A percentile compares a stretch with the other conserved stretches of the same genome.
phyloP scores from a whole-genome alignment of 1,140 invertebrate genomes.

The Homarus americanus region DNA sequence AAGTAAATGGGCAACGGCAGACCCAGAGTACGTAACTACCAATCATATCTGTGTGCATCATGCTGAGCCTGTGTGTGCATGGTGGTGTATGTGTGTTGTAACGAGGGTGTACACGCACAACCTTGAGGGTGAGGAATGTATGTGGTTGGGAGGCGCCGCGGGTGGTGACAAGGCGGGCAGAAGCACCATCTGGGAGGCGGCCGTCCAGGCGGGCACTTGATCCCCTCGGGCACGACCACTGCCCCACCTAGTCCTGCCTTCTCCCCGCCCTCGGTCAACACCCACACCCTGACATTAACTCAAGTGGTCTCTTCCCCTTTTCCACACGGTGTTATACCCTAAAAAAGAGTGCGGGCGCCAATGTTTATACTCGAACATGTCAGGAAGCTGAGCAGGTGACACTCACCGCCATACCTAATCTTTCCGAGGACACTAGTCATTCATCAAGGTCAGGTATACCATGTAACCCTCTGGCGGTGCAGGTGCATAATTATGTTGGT shows the following conservation, averaged over 20 bases:
- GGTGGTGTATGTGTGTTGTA: background rate
- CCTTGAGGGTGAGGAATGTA: background rate
- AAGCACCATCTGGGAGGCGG: background rate
- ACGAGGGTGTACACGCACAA: background rate
- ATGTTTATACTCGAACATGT: no score
- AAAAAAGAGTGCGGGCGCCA: no score
- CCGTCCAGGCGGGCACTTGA: background rate
- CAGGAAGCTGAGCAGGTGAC: no score
- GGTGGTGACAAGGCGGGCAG: background rate
- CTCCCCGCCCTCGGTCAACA: background rate
- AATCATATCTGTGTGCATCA: no score
- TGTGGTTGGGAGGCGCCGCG: background rate
- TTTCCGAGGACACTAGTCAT: no score
- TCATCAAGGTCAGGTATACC: background rate
- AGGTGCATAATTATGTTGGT: background rate
- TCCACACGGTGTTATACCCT: background rate
- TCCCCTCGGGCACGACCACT: background rate
- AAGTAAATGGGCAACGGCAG: no score
- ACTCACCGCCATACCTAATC: no score
- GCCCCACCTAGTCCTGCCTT: no score
- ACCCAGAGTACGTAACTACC: no score
- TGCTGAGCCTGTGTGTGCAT: background rate
- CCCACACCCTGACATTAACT: background rate
- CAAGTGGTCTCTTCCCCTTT: background rate
- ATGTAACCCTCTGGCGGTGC: background rate